Evolutionary conservation across 2,888 invertebrate genomes (phyloP).

Genomic region (Noctua janthina): DNA sequence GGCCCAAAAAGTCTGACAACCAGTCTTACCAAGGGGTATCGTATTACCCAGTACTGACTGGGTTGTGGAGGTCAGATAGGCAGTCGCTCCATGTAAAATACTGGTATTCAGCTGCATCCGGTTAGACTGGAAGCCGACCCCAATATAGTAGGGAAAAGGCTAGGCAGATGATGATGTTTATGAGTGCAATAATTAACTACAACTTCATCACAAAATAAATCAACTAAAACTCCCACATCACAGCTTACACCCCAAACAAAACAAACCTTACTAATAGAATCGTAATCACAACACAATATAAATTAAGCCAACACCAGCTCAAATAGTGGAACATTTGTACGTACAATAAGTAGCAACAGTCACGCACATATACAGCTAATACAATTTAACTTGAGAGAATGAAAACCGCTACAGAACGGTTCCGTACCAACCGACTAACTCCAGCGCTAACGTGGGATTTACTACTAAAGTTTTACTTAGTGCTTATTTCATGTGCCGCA

Average conservation of each 20-base stretch:
- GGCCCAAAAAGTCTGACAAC: too few relatives aligned
- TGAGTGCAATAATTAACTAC: background rate
- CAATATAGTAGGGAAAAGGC: too few relatives aligned
- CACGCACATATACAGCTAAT: conserved; percentile 72
- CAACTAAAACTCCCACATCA: background rate
- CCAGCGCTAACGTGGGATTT: conserved; percentile 62
- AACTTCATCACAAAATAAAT: background rate
- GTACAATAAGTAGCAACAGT: conserved; percentile 65
- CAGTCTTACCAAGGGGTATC: too few relatives aligned
- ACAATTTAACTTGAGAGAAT: conserved; percentile 75
- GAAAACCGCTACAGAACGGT: conserved; percentile 61
- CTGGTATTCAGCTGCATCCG: too few relatives aligned
- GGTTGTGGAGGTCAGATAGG: too few relatives aligned
- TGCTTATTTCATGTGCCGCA: conserved; percentile 61
- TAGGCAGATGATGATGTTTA: background rate
- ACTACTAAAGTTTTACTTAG: conserved; percentile 65
- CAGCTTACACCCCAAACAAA: conserved; percentile 7
- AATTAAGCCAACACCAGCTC: conserved; percentile 65
- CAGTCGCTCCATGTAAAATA: too few relatives aligned
- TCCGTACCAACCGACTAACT: conserved; percentile 63
- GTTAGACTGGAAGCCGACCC: too few relatives aligned
- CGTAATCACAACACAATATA: conserved; percentile 60
- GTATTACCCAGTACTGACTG: too few relatives aligned
- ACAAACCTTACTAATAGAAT: conserved; percentile 48
- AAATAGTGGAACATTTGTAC: conserved; percentile 58